A percentile compares a stretch with the other conserved stretches of the same genome.
phyloP scores from a whole-genome alignment of 2,113 vertebrate genomes.

The Myiozetetes cayanensis region DNA sequence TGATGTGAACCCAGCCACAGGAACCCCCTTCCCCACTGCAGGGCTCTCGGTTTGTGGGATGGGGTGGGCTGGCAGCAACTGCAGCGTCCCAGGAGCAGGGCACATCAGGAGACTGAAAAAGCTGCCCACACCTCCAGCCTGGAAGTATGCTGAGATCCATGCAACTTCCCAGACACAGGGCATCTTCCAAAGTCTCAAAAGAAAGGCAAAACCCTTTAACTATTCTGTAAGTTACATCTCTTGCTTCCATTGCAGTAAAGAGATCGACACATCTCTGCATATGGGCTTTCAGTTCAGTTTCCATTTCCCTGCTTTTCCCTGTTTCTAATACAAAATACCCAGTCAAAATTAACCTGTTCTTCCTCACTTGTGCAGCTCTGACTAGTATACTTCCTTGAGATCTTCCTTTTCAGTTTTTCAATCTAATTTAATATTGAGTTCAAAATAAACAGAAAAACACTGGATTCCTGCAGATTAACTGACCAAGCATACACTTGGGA shows the following conservation, averaged over 20 bases:
- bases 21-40: background rate
- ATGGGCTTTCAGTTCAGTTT: background rate
- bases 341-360: background rate
- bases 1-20: background rate
- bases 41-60: fast-evolving
- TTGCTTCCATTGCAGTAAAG: background rate
- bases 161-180: background rate
- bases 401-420: background rate
- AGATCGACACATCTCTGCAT: background rate
- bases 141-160: background rate
- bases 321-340: background rate
- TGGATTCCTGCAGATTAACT: background rate
- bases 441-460: background rate
- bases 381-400: background rate
- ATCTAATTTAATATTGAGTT: background rate
- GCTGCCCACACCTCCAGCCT: background rate
- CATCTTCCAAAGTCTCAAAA: background rate
- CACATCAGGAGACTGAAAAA: background rate
- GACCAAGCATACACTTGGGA: background rate
- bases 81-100: fast-evolving
- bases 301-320: background rate
- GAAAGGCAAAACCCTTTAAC: background rate
- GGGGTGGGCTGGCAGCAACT: background rate
- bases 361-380: background rate
- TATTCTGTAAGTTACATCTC: background rate